Base-by-base conservation (phyloP, 2,888 invertebrate species). In the Plagodis dolabraria region DNA sequence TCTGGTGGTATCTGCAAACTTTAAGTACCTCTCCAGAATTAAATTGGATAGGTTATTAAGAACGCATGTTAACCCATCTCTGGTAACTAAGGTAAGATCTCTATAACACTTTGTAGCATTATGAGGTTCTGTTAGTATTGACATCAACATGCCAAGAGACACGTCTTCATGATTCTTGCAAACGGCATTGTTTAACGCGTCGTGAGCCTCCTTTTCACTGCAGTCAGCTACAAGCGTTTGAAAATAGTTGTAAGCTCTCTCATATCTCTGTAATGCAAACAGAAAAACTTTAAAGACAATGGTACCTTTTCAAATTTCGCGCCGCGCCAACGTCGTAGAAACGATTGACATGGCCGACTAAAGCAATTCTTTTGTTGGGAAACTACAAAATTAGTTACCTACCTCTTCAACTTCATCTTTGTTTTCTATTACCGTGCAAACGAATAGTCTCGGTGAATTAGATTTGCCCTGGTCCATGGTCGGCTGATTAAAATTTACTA, bases 81-180 rank as follows among this genome's bases (percentile, higher is more conserved):
- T 94, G 12, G 97, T 96, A 63, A 99, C 95, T 60, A 99, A 93
- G 5, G 97, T 97, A 71, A 99, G 94, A 89, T 99, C 99, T 82
- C 98, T 95, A 87, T 98, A 99, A 89, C 96, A 96, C 94, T 96
- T 96, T 33, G 96, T 93, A 44, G 97, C 97, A 85, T 95, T 95
- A 67, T 94, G 94, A 58, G 96, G 96, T 83, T 99, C 98, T 33
- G 96, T 96, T 67, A 99, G 94, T 76, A 99, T 98, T 59, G 95
- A 95, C 86, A 97, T 97, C 61, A 99, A 92, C 83, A 99, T 95
- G 53, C 99, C 99, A 69, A 98, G 90, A 55, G 97, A 98, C 62
- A 98, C 96, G 79, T 99, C 99, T 86, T 99, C 99, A 92, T 98
- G 98, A 77, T 96, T 96, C 87, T 98, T 97, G 82, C 97, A 96